Conservation (phyloP, 2,113 vertebrate species). For the Brachyhypopomus occidentalis region DNA sequence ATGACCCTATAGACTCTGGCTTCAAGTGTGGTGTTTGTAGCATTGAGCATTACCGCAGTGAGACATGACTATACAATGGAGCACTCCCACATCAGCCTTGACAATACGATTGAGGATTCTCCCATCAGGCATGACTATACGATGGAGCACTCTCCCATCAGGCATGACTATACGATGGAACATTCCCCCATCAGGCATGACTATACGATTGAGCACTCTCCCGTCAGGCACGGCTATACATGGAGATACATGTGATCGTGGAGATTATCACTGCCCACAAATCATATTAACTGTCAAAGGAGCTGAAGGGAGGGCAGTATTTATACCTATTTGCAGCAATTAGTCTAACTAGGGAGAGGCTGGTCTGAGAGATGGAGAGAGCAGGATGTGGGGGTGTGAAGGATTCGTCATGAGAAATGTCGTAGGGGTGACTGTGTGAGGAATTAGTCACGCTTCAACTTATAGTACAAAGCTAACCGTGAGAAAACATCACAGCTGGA, state of each 20-base stretch:
- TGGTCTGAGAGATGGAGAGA: constrained; percentile 31
- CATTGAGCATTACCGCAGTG: too few relatives aligned
- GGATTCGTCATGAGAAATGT: constrained; percentile 50
- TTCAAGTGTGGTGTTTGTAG: too few relatives aligned
- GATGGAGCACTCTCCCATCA: not conserved
- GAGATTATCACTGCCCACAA: constrained; percentile 16
- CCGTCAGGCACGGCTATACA: not conserved
- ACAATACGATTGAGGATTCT: too few relatives aligned
- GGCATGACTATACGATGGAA: not conserved
- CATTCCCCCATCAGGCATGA: not conserved
- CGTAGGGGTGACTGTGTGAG: constrained; percentile 33
- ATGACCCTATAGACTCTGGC: not conserved
- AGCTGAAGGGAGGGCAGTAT: constrained; percentile 20
- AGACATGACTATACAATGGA: too few relatives aligned
- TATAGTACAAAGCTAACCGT: constrained; percentile 3
- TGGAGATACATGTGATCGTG: not conserved
- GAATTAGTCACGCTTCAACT: constrained; percentile 45
- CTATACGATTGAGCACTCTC: not conserved
- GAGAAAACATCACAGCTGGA: not conserved
- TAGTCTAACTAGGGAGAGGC: constrained; percentile 30
- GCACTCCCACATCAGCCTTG: too few relatives aligned
- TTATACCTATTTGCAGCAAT: constrained; percentile 29
- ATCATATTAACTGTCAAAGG: constrained; percentile 30
- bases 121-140: too few relatives aligned
- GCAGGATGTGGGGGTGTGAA: constrained; percentile 52